A percentile compares a stretch with the other conserved stretches of the same genome.
Evolutionary conservation across 2,888 invertebrate genomes (phyloP).

Genomic region (Campaea margaritaria): DNA sequence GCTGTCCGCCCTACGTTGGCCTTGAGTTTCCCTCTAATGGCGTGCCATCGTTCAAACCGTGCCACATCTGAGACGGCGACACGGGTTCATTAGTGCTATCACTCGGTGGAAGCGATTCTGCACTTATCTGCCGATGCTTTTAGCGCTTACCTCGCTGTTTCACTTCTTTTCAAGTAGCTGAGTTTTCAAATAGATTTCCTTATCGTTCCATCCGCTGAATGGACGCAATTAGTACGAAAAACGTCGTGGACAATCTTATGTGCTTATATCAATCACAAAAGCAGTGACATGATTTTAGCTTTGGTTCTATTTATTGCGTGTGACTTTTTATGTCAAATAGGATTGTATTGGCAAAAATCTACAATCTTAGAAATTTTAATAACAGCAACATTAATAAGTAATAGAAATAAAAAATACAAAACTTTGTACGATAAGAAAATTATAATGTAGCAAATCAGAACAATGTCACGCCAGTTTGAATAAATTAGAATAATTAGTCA

Average conservation of each 20-base stretch:
- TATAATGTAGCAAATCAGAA: conserved; percentile 16
- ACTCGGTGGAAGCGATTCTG: conserved; percentile 66
- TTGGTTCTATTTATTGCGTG: not conserved
- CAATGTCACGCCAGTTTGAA: conserved; percentile 25
- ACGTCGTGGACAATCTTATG: conserved; percentile 22
- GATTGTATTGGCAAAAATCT: too few relatives aligned
- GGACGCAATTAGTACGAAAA: conserved; percentile 41
- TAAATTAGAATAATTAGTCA: conserved; percentile 32
- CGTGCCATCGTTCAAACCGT: conserved; percentile 71
- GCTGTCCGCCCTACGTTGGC: conserved; percentile 72
- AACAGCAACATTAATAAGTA: not conserved
- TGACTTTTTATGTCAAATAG: not conserved
- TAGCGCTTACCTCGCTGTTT: conserved; percentile 71
- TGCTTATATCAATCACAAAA: conserved; percentile 14
- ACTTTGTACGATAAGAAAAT: not conserved
- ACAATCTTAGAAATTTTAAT: too few relatives aligned
- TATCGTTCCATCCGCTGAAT: conserved; percentile 52
- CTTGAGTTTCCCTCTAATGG: conserved; percentile 73
- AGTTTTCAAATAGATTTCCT: conserved; percentile 59
- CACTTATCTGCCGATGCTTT: conserved; percentile 77
- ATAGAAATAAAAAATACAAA: not conserved
- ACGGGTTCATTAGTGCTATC: conserved; percentile 83
- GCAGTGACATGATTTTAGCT: conserved; percentile 10
- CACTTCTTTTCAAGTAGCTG: conserved; percentile 55
- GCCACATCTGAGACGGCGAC: conserved; percentile 76